phyloP scores from a whole-genome alignment of 2,113 vertebrate genomes.

The Recurvirostra avosetta region DNA sequence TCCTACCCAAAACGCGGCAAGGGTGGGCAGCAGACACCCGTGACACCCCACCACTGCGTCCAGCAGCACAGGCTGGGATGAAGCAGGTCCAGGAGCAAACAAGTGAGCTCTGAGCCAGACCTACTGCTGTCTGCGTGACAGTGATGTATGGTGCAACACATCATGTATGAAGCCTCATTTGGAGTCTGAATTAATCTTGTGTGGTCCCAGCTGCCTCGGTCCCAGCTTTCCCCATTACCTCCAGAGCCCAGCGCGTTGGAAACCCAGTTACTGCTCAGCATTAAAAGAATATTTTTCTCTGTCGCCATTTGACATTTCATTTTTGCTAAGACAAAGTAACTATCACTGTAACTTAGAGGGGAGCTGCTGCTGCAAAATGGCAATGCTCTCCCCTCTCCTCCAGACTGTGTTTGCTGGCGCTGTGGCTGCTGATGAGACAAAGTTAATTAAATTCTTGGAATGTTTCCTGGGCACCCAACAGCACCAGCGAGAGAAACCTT shows the following conservation, averaged over 20 bases:
- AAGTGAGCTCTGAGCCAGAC: background rate
- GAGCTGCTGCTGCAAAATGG: background rate
- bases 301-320: background rate
- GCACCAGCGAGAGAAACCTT: background rate
- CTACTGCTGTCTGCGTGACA: background rate
- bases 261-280: background rate
- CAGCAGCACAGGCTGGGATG: fast-evolving
- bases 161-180: background rate
- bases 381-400: background rate
- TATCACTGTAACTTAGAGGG: background rate
- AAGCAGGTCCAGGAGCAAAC: background rate
- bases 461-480: background rate
- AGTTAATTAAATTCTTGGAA: conserved; percentile 14
- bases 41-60: fast-evolving
- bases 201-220: background rate
- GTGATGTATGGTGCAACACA: background rate
- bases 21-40: background rate
- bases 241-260: background rate
- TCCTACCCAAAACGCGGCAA: background rate
- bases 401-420: background rate
- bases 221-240: background rate
- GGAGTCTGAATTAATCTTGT: background rate
- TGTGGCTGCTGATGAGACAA: background rate
- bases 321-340: conserved; percentile 37
- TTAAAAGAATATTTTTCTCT: conserved; percentile 6